Base-by-base conservation (phyloP, 1,140 invertebrate species). In the Drosophila busckii region DNA sequence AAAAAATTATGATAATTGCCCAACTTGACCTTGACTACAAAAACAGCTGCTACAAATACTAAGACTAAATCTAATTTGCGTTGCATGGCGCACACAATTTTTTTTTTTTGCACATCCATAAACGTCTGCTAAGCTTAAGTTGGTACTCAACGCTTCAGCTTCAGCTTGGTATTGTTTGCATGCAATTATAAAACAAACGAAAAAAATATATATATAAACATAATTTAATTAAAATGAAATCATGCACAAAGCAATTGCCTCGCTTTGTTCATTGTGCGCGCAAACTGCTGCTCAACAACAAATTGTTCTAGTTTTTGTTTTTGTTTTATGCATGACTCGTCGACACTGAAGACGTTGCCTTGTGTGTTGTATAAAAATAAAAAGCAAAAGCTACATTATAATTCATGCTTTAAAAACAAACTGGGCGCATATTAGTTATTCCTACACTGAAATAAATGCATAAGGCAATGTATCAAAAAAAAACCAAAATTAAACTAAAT, bases 201-300 rank as follows among this genome's bases (percentile, higher is more conserved):
- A 7, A 2, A 60, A 37, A 31, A 25, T 32, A 44, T 25, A 44
- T 26, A 16, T 40, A 67, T 66, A 70, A 78, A 70, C 75, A 82
- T 82, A 82, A 82, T 82, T 82, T 82, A 82, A 82, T 82, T 82
- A 82, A 82, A 82, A 82, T 82, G 75, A 82, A 82, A 82, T 82
- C 75, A 82, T 82, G 75, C 75, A 82, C 75, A 80, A 59, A 82
- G 75, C 69, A 70, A 78, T 80, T 80, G 75, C 69, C 65, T 75
- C 61, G 76, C 75, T 78, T 78, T 78, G 68, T 78, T 80, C 68
- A 73, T 64, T 76, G 71, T 76, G 70, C 70, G 66, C 70, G 54
- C 53, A 60, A 63, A n/a, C n/a, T n/a, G n/a, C n/a, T 58, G 53
- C 37, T 56, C 31, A 31, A 52, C 41, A 53, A 67, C 69, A 80